Evolutionary conservation across 2,113 vertebrate genomes (phyloP), one percentile per base, ranked within the genome.

Genomic region (Cynoglossus semilaevis): DNA sequence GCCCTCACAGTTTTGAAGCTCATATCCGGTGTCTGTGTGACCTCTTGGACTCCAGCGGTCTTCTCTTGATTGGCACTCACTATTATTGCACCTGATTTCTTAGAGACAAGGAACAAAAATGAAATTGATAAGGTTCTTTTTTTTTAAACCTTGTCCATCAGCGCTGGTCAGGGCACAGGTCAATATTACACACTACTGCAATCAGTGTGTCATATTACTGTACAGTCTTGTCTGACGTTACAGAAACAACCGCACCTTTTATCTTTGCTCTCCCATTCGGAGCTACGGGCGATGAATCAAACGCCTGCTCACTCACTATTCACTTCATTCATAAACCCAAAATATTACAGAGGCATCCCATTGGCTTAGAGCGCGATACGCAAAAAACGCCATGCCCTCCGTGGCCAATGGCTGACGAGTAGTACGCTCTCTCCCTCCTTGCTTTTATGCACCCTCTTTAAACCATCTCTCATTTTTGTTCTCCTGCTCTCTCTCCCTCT

Each of bases 241-340:
- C 22, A 29, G 22, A 29, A 29, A 29, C 22, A 29, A 29, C 22
- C 6, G 22, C 50, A 70, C 72, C 70, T 47, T 15, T 58, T 49
- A 74, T 48, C 58, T 51, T 14, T 0, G 7, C 12, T 49, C 51
- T 43, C 63, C 7, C 64, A 42, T 63, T 51, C 29, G 1, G 36
- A 71, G 84, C 70, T 15, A 11, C 1, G 58, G 58, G n/a, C 64
- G 75, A 76, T 77, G 80, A 81, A 74, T 83, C 70, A 81, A 87
- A 79, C 70, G 53, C 67, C 68, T 81, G 66, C 78, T 76, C 68
- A 41, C 74, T 78, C 70, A 73, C 72, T 81, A 62, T 57, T 70
- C 60, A 14, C 50, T 83, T 85, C 87, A 88, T 88, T 88, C 87
- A 88, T 73, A 85, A 88, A 85, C 75, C 83, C 77, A 80, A 88